Evolutionary conservation across 2,113 vertebrate genomes (phyloP), one percentile per base, ranked within the genome.

Genomic region (Sapajus apella): DNA sequence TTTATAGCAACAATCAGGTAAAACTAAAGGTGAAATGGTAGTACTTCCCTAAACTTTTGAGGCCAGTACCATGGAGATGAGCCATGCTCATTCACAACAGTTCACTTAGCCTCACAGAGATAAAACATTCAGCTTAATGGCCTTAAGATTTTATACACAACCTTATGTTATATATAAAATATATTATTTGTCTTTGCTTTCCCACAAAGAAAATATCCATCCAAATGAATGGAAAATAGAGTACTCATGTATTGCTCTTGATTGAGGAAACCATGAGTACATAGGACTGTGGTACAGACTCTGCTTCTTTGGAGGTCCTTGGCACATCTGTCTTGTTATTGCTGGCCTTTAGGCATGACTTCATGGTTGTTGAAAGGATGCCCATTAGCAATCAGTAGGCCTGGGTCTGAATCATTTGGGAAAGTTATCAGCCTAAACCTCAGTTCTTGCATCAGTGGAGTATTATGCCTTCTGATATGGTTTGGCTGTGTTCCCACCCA

Each of bases 161-260:
- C 64, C 30, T 96, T 79, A 58, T 21, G 40, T 68, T 82, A 61
- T 76, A 76, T 17, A 47, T 76, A 70, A 68, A 91, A 70, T 55
- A 87, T 30, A 94, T 86, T 21, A 50, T 87, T 87, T 96, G 43
- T 43, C 3, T 92, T 82, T 92, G 23, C 9, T 91, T 87, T 81
- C 58, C 66, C 4, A n/a, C 80, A 27, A 6, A 87, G 35, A 27
- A 58, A 79, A 87, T 80, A 35, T n/a, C 10, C 21, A 23, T 61
- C n/a, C 35, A 12, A 47, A 58, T 85, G 27, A 88, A 52, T 66
- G 27, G 30, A 47, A 64, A 68, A 17, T 23, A 4, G 21, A 83
- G 32, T 12, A 12, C 35, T 66, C 12, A 47, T 45, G 47, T 77
- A 40, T 4, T 80, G 35, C 75, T 45, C 45, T 18, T 32, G 27